These are phyloP conservation scores for Liolophura sinensis DNA, from an alignment of 1,140 invertebrate genomes.

Conservation along the genomic window DNA sequence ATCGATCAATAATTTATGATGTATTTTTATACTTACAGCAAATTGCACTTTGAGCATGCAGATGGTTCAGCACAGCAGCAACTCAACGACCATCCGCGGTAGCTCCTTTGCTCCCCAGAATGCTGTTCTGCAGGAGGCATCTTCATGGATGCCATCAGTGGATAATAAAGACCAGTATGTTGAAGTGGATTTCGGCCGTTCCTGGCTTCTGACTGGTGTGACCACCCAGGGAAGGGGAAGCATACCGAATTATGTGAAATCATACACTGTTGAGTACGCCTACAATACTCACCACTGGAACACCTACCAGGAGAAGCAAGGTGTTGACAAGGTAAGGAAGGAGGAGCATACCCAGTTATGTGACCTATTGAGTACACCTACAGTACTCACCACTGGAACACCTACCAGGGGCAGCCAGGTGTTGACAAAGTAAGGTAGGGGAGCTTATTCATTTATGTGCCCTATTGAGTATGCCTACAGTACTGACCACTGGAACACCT, in stretches of 20 bases:
- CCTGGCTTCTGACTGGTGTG: slow-evolving; percentile 76
- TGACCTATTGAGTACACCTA: background rate
- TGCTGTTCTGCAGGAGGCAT: slow-evolving; percentile 44
- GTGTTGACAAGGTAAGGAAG: slow-evolving; percentile 59
- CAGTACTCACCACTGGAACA: too few relatives aligned
- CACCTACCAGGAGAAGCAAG: slow-evolving; percentile 65
- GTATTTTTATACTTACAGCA: too few relatives aligned
- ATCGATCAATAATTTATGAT: too few relatives aligned
- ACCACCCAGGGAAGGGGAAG: slow-evolving; percentile 65
- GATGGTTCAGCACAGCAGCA: too few relatives aligned
- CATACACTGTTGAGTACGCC: slow-evolving; percentile 75
- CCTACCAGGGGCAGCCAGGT: too few relatives aligned
- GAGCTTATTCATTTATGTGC: background rate
- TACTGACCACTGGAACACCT: too few relatives aligned
- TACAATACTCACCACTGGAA: slow-evolving; percentile 73
- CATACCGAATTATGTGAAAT: slow-evolving; percentile 68
- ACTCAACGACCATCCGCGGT: slow-evolving; percentile 46
- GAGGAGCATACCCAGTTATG: background rate
- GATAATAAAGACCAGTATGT: slow-evolving; percentile 41
- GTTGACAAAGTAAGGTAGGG: too few relatives aligned
- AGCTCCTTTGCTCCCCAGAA: slow-evolving; percentile 36
- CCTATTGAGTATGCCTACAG: too few relatives aligned
- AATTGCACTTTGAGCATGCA: too few relatives aligned
- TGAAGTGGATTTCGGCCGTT: slow-evolving; percentile 76
- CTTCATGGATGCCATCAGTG: slow-evolving; percentile 41